Percentiles rank a stretch among this genome's conserved stretches.
Conservation (phyloP, 2,113 vertebrate genomes). For the Amphiprion ocellaris region DNA sequence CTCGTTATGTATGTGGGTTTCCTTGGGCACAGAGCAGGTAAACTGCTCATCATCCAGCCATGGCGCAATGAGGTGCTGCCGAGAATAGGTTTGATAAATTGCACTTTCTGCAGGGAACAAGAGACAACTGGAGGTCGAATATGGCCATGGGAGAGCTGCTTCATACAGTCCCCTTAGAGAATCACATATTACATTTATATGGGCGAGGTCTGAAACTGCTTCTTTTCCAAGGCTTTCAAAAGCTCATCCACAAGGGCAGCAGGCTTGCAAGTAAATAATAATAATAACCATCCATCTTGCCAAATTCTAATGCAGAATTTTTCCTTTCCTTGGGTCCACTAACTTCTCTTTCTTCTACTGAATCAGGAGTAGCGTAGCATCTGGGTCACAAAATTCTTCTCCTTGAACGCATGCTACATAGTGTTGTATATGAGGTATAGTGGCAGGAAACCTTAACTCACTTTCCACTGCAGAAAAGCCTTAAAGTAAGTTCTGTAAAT, state of each 20-base stretch:
- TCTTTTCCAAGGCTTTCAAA: slow-evolving; percentile 43
- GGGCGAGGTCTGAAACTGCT: slow-evolving; percentile 38
- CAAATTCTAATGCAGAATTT: slow-evolving; percentile 56
- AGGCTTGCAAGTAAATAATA: slow-evolving; percentile 58
- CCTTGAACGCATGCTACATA: slow-evolving; percentile 9
- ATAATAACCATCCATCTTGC: slow-evolving; percentile 70
- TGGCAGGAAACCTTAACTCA: not conserved
- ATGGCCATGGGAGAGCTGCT: slow-evolving; percentile 41
- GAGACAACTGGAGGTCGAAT: slow-evolving; percentile 64
- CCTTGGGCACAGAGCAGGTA: not conserved
- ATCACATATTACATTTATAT: slow-evolving; percentile 51
- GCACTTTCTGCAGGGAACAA: slow-evolving; percentile 39
- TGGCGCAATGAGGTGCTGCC: not conserved
- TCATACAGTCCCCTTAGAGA: slow-evolving; percentile 36
- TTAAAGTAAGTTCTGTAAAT: no score
- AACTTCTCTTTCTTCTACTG: slow-evolving; percentile 12
- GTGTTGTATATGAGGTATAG: not conserved
- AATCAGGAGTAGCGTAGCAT: slow-evolving; percentile 22
- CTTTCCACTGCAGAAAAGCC: not conserved
- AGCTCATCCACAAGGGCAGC: slow-evolving; percentile 42
- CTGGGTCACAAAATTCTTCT: slow-evolving; percentile 28
- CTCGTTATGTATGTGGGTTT: not conserved
- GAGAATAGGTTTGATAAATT: slow-evolving; percentile 67
- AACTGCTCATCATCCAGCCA: slow-evolving; percentile 6
- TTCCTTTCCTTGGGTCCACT: slow-evolving; percentile 25